These are phyloP conservation scores for Bucorvus abyssinicus DNA, from an alignment of 2,797 vertebrate genomes.

Conservation along the genomic window DNA sequence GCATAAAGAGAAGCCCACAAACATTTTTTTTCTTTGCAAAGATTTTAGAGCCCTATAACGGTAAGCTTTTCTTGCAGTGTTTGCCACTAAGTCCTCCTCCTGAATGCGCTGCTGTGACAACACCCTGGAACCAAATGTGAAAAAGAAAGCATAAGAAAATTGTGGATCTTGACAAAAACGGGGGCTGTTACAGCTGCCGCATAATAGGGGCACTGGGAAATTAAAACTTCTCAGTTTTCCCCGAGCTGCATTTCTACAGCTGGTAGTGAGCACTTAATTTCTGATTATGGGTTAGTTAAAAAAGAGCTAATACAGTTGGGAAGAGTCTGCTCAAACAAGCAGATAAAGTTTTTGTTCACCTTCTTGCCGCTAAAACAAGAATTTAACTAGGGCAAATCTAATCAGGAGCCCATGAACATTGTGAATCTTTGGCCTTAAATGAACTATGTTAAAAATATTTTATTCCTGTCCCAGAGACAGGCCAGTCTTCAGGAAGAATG, in stretches of 20 bases:
- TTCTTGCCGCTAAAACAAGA: constrained; percentile 16
- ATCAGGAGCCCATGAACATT: not conserved
- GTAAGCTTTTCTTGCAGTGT: not conserved
- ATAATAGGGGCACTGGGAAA: constrained; percentile 66
- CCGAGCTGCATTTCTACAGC: constrained; percentile 61
- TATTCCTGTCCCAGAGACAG: not conserved
- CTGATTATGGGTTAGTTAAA: constrained; percentile 28
- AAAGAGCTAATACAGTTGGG: not conserved
- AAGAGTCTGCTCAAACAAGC: not conserved
- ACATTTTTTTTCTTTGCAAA: not conserved
- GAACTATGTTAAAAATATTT: not conserved
- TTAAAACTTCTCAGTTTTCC: constrained; percentile 64
- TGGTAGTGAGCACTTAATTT: constrained; percentile 56
- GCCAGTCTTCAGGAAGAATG: not conserved
- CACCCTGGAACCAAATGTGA: not conserved
- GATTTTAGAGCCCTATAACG: constrained; percentile 11
- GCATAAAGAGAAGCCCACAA: not conserved
- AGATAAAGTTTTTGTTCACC: constrained; percentile 2
- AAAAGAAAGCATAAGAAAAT: constrained; percentile 9
- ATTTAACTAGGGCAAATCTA: constrained; percentile 4
- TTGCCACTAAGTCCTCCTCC: not conserved
- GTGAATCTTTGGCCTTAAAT: not conserved
- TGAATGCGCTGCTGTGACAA: not conserved
- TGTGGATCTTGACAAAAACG: not conserved
- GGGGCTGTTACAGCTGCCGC: constrained; percentile 44